These are phyloP conservation scores for Nezara viridula DNA, from an alignment of 2,888 invertebrate genomes.

Conservation along the genomic window DNA sequence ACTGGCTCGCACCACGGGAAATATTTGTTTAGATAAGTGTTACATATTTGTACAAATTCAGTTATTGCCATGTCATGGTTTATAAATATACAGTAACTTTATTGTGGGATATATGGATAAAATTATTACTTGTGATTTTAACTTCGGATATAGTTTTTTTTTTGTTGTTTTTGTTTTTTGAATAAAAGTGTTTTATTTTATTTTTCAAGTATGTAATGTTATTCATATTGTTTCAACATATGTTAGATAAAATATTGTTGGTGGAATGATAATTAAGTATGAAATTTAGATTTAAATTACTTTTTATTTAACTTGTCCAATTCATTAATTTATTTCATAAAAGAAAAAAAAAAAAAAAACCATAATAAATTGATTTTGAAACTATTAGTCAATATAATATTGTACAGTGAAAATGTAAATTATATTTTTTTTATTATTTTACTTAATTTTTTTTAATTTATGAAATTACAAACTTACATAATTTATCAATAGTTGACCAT, in stretches of 20 bases:
- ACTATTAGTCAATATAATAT: too few species aligned
- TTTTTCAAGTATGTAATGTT: neutral
- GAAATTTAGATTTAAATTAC: neutral
- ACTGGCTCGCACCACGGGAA: constrained; percentile 2
- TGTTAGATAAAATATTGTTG: constrained; percentile 4
- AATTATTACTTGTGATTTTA: neutral
- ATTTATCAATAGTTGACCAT: too few species aligned
- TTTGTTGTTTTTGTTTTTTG: neutral
- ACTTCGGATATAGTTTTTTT: neutral
- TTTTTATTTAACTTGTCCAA: neutral
- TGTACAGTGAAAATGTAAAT: too few species aligned
- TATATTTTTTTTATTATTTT: too few species aligned
- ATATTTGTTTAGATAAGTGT: constrained; percentile 4
- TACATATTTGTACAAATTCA: constrained; percentile 1
- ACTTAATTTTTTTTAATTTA: too few species aligned
- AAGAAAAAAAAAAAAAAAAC: neutral
- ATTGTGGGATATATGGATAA: neutral
- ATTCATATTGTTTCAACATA: neutral
- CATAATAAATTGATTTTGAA: neutral
- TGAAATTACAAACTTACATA: too few species aligned
- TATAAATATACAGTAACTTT: neutral
- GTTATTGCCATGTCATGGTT: constrained; percentile 20
- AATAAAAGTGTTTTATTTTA: neutral
- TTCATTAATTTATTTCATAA: neutral
- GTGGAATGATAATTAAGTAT: neutral